Conservation (phyloP, 2,888 invertebrate species). For the Drosophila setosimentum region DNA sequence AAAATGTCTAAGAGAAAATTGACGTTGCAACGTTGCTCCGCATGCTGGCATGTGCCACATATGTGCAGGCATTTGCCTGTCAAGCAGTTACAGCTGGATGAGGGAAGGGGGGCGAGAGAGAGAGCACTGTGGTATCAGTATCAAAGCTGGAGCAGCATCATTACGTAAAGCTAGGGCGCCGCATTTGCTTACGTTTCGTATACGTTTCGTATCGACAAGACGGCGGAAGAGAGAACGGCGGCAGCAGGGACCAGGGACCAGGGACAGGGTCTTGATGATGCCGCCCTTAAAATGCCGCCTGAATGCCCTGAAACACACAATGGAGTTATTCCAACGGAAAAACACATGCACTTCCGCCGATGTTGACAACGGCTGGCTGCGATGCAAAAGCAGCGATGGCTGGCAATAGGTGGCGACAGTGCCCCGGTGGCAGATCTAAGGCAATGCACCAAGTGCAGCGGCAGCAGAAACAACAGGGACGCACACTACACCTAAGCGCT, state of each 20-base stretch:
- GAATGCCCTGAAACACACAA: conserved; percentile 75
- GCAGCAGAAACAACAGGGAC: background rate
- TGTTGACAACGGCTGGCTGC: conserved; percentile 65
- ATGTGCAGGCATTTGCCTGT: conserved; percentile 58
- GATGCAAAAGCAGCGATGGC: conserved; percentile 32
- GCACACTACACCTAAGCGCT: conserved; percentile 54
- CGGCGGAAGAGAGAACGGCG: conserved; percentile 6
- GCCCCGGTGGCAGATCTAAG: conserved; percentile 45
- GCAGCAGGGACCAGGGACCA: conserved; percentile 6
- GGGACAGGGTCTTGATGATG: conserved; percentile 33
- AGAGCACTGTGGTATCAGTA: conserved; percentile 44
- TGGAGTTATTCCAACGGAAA: conserved; percentile 81
- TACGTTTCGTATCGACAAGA: conserved; percentile 63
- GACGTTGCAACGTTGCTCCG: conserved; percentile 49
- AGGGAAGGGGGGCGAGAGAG: too few relatives aligned
- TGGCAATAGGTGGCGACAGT: conserved; percentile 27
- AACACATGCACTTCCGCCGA: conserved; percentile 79
- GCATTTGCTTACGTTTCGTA: conserved; percentile 70
- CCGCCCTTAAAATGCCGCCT: conserved; percentile 66
- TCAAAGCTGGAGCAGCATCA: conserved; percentile 64
- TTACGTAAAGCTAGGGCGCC: conserved; percentile 60
- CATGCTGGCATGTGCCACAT: conserved; percentile 29
- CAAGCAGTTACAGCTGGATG: conserved; percentile 6
- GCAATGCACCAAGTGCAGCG: conserved; percentile 30
- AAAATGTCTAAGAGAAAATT: conserved; percentile 61